Conservation (phyloP, 2,888 invertebrate genomes). For the Epistrophe grossulariae region DNA sequence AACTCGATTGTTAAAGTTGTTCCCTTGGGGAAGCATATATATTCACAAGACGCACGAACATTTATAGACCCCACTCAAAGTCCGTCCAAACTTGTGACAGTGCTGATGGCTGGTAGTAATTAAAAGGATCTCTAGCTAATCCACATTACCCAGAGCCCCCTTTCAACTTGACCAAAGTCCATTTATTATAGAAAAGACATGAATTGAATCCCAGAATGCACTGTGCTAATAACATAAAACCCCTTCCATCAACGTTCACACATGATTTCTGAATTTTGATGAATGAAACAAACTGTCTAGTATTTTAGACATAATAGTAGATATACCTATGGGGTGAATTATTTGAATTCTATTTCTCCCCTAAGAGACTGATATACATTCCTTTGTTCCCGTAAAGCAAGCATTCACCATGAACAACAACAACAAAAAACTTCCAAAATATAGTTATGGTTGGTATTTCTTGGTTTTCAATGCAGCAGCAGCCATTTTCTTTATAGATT, state of each 20-base stretch:
- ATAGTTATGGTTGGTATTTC: conserved; percentile 16
- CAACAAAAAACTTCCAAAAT: conserved; percentile 14
- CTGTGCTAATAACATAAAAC: conserved; percentile 54
- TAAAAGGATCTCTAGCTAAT: conserved; percentile 82
- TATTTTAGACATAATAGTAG: not conserved
- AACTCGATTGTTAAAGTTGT: not conserved
- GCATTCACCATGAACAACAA: conserved; percentile 4
- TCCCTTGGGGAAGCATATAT: conserved; percentile 39
- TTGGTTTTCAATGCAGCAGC: conserved; percentile 42
- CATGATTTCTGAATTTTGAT: conserved; percentile 56
- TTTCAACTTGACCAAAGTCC: conserved; percentile 81
- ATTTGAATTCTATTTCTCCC: conserved; percentile 37
- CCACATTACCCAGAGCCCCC: conserved; percentile 64
- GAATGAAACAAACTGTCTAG: conserved; percentile 34
- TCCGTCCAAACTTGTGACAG: conserved; percentile 76
- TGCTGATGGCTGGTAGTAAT: conserved; percentile 82
- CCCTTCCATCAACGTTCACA: conserved; percentile 36
- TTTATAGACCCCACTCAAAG: conserved; percentile 46
- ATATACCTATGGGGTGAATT: conserved; percentile 22
- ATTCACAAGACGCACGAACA: conserved; percentile 11
- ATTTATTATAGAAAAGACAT: conserved; percentile 79
- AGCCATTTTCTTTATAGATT: conserved; percentile 70
- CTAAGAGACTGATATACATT: not conserved
- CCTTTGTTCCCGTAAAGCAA: conserved; percentile 33
- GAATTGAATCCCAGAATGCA: conserved; percentile 64